Percentiles rank a stretch among this genome's conserved stretches.
Conservation (phyloP, 2,888 invertebrate species). For the Idaea dimidiata region DNA sequence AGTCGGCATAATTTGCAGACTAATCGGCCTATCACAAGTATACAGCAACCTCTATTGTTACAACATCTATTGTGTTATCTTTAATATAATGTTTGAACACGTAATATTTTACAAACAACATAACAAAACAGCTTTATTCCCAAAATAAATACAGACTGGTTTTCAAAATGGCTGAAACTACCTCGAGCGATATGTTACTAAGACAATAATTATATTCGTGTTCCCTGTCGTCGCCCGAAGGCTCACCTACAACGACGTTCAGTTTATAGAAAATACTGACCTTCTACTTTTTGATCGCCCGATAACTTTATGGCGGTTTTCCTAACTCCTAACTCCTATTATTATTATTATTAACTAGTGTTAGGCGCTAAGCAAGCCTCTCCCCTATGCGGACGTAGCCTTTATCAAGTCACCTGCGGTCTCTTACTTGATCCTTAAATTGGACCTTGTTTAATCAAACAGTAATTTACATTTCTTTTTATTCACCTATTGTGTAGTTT, state of each 20-base stretch:
- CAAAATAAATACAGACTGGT: neutral
- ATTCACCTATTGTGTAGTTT: no score
- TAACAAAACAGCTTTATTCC: neutral
- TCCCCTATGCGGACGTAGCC: no score
- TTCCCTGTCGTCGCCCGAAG: neutral
- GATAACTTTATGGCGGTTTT: no score
- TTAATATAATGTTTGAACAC: neutral
- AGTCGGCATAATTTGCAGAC: no score
- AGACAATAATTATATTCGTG: neutral
- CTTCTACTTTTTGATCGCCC: neutral
- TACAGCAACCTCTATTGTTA: neutral
- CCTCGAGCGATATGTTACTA: neutral
- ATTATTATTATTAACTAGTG: no score
- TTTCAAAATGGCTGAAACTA: neutral
- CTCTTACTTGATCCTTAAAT: no score
- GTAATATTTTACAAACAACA: neutral
- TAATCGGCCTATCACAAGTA: neutral
- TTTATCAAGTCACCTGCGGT: no score
- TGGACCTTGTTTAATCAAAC: no score
- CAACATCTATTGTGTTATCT: neutral
- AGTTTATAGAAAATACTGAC: neutral
- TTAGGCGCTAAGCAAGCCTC: no score
- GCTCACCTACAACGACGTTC: neutral
- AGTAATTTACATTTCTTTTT: no score
- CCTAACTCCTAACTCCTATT: no score